Conservation (phyloP, 1,140 invertebrate species). For the Plectrocnemia conspersa region DNA sequence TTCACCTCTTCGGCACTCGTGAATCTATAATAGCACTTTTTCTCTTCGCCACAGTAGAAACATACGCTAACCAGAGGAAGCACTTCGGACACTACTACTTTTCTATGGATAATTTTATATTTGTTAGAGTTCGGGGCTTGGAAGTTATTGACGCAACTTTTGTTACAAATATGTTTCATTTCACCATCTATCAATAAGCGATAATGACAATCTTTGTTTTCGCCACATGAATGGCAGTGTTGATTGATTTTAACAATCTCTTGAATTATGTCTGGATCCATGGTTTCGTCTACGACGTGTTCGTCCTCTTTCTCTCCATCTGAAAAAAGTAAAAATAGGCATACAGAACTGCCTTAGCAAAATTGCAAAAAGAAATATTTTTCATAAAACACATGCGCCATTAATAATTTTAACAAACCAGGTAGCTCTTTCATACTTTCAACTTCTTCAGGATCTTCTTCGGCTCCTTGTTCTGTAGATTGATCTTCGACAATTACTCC, state of each 20-base stretch:
- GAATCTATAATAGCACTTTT: constrained; percentile 53
- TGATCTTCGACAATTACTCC: constrained; percentile 24
- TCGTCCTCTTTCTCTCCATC: constrained; percentile 41
- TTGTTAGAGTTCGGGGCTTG: constrained; percentile 37
- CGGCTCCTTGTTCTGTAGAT: constrained; percentile 30
- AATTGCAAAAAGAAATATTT: not conserved
- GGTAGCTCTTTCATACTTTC: constrained; percentile 38
- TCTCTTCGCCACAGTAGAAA: constrained; percentile 47
- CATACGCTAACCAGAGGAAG: constrained; percentile 40
- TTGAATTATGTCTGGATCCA: constrained; percentile 41
- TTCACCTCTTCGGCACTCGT: constrained; percentile 50
- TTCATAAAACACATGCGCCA: constrained; percentile 5
- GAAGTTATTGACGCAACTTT: constrained; percentile 39
- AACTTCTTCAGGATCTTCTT: constrained; percentile 38
- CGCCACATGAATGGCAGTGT: constrained; percentile 41
- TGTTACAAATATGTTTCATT: constrained; percentile 41
- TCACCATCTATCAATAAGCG: constrained; percentile 38
- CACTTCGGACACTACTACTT: constrained; percentile 47
- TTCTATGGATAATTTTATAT: constrained; percentile 40
- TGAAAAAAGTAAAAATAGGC: constrained; percentile 28
- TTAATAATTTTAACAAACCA: constrained; percentile 16
- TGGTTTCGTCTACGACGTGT: constrained; percentile 33
- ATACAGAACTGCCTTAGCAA: not conserved
- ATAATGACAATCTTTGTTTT: constrained; percentile 38
- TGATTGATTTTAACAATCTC: constrained; percentile 31